These are phyloP conservation scores for Eudemis profundana DNA, from an alignment of 2,888 invertebrate species.

Conservation along the genomic window DNA sequence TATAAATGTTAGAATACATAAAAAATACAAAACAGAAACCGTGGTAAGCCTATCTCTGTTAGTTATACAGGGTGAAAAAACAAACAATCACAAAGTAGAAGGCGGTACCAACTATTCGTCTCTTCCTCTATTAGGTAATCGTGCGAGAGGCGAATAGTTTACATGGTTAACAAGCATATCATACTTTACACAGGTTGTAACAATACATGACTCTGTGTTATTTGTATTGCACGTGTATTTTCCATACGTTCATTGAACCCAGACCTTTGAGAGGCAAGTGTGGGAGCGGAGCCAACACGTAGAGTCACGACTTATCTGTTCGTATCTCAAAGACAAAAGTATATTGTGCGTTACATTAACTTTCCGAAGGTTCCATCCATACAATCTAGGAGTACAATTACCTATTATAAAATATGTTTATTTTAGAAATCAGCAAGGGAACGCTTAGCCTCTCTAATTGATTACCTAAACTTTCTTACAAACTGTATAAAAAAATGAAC, in stretches of 20 bases:
- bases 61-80: too few relatives aligned
- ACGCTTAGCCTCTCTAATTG: slow-evolving; percentile 11
- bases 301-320: background rate
- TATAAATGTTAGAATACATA: background rate
- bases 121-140: background rate
- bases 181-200: background rate
- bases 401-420: slow-evolving; percentile 28
- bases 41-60: too few relatives aligned
- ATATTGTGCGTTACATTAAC: slow-evolving; percentile 16
- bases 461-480: slow-evolving; percentile 15
- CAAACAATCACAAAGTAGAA: too few relatives aligned
- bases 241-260: background rate
- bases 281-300: slow-evolving; percentile 11
- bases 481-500: slow-evolving; percentile 25
- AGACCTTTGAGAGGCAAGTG: background rate
- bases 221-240: background rate
- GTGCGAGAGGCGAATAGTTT: background rate
- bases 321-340: background rate
- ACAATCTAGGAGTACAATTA: slow-evolving; percentile 22
- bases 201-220: background rate
- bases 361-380: slow-evolving; percentile 10
- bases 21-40: background rate
- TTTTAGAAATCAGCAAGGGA: slow-evolving; percentile 25
- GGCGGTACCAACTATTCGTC: background rate
- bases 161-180: background rate